Conservation (phyloP, 2,113 vertebrate genomes). For the Osmerus mordax region DNA sequence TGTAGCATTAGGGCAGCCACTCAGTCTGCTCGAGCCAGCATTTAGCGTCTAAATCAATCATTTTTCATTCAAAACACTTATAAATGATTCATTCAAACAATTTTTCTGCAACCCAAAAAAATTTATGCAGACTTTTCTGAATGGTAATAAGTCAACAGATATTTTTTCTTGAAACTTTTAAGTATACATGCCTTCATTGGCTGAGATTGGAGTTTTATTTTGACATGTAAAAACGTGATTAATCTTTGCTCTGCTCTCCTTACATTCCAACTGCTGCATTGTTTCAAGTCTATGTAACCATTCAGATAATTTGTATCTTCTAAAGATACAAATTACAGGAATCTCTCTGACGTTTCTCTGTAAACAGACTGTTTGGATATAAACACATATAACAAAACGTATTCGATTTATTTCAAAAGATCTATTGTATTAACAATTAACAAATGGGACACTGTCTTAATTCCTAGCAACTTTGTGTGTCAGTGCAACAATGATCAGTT, state of each 20-base stretch:
- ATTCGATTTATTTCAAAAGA: not conserved
- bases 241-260: not conserved
- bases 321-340: not conserved
- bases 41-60: constrained; percentile 63
- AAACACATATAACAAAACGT: constrained; percentile 23
- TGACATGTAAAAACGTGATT: not conserved
- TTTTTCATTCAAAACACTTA: constrained; percentile 50
- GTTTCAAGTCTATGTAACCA: not conserved
- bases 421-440: too few relatives aligned
- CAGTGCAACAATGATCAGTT: constrained; percentile 32
- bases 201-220: not conserved
- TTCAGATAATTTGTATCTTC: not conserved
- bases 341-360: constrained; percentile 3
- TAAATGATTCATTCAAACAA: not conserved
- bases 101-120: too few relatives aligned
- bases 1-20: constrained; percentile 66
- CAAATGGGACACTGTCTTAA: constrained; percentile 23
- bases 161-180: not conserved
- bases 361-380: constrained; percentile 1
- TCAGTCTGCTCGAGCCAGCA: constrained; percentile 57
- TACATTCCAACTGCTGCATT: not conserved
- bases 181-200: not conserved
- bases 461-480: constrained; percentile 25
- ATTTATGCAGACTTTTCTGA: too few relatives aligned
- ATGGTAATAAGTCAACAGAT: too few relatives aligned